Conservation (phyloP, 2,888 invertebrate species). For the Spicauda simplicius region DNA sequence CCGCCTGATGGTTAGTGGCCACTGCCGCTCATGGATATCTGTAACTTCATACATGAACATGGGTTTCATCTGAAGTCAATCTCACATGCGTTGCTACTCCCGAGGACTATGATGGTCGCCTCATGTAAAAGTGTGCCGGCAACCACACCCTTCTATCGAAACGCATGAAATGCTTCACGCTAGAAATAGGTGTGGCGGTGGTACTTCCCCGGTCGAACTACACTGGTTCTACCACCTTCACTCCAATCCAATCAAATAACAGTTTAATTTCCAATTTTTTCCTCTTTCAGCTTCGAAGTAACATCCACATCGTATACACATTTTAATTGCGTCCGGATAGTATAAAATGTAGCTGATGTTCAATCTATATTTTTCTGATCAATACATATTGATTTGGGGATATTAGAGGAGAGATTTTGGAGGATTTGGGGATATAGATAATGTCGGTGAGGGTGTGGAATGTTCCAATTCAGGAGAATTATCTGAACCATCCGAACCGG, state of each 20-base stretch:
- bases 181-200: too few species aligned
- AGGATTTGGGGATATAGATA: slow-evolving; percentile 5
- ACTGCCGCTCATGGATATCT: too few species aligned
- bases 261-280: slow-evolving; percentile 6
- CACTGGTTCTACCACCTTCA: slow-evolving; percentile 1
- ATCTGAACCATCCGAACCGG: background rate
- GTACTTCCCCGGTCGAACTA: too few species aligned
- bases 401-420: too few species aligned
- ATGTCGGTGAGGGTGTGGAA: background rate
- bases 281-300: background rate
- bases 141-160: too few species aligned
- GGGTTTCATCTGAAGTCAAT: too few species aligned
- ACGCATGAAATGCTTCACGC: too few species aligned
- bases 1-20: too few species aligned
- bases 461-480: slow-evolving; percentile 2
- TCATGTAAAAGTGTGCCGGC: too few species aligned
- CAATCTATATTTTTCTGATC: slow-evolving; percentile 34
- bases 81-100: too few species aligned
- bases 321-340: background rate
- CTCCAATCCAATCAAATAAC: slow-evolving; percentile 20
- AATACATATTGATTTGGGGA: slow-evolving; percentile 33
- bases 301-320: background rate
- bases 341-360: background rate
- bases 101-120: too few species aligned
- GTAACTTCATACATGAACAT: too few species aligned